Evolutionary conservation across 2,888 invertebrate genomes (phyloP), one percentile per base, ranked within the genome.

Genomic region (Gisinianus flammeolus): DNA sequence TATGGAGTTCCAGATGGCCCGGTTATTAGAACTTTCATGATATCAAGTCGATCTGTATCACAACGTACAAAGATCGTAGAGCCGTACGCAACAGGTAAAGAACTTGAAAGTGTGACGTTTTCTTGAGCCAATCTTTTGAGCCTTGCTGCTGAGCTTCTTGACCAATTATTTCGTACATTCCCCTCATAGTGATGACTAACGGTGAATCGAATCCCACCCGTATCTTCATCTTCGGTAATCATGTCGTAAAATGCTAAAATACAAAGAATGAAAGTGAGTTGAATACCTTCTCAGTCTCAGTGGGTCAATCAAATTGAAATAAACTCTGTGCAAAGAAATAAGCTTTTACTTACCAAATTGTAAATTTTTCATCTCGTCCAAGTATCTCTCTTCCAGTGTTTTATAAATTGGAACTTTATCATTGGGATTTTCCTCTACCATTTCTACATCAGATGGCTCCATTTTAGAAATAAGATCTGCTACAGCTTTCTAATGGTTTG

Each of bases 1-100:
- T 44, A 44, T 1, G 44, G 95, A 44, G 95, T 96, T 86, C 95
- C 95, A 26, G 94, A 93, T 10, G 96, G 96, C 4, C 95, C 95
- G 33, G 95, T 96, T 87, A 97, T 96, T 82, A 97, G 89, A 79
- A 96, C 94, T 90, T 97, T 97, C 96, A 97, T 97, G 82, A 97
- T 92, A 87, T 97, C 97, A 84, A 97, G 90, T 81, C 97, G 90
- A 87, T 97, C 96, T 81, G 95, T 93, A 89, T 97, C 97, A 88
- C 95, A 95, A 84, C 97, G 91, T 82, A 97, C 96, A 90, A 97
- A 97, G 81, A 97, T 97, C 62, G 84, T 81, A 87, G 95, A 95
- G 87, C 94, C 95, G 88, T 93, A 94, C 70, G 96, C 96, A 78
- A 97, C 91, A 81, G 97, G 97, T 85, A 97, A 90, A 83, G 94